Base-by-base conservation (phyloP, 2,797 vertebrate genomes). In the Mormyrops boulengeri region DNA sequence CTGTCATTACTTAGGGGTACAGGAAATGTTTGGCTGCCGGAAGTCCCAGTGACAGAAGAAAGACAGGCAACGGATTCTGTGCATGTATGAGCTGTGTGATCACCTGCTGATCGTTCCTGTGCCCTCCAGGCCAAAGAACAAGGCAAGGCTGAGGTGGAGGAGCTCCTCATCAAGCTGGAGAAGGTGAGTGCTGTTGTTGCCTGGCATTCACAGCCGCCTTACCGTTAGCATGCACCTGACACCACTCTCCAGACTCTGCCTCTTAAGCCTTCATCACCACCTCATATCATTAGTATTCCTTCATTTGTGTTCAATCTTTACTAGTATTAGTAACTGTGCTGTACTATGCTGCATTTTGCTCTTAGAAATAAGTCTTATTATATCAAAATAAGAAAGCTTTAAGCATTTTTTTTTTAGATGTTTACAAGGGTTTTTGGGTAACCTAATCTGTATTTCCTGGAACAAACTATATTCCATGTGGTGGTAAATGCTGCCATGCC, bases 71-170 rank as follows among this genome's bases (percentile, higher is more conserved):
- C 6, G 30, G 34, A 60, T 17, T 44, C 30, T 87, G 55, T 62
- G 52, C 14, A 9, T 55, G 22, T 30, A 30, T 87, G 85, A 5
- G 85, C 22, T 57, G 50, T 8, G 85, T 30, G 53, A 5, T 87
- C 19, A 34, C 47, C 34, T 38, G 62, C 34, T 80, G 11, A 17
- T 50, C 6, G n/a, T 69, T 66, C 1, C 2, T 80, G 0, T 88
- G 0, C 92, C 89, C 95, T 92, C 89, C 95, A 99, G 99, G 97
- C 97, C 89, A 99, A 98, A 96, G 99, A 99, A 91, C 98, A 98
- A 94, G 97, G 98, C 0, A 99, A 98, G 94, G 96, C 95, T 84
- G 99, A 99, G 91, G 96, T 97, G 80, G 98, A 98, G 91, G 98
- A 99, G 88, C 93, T 96, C 50, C 96, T 98, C 92, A 93, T 92